Evolutionary conservation across 2,888 invertebrate species (phyloP), one percentile per base, ranked within the genome.

Genomic region (Chloromyia formosa): DNA sequence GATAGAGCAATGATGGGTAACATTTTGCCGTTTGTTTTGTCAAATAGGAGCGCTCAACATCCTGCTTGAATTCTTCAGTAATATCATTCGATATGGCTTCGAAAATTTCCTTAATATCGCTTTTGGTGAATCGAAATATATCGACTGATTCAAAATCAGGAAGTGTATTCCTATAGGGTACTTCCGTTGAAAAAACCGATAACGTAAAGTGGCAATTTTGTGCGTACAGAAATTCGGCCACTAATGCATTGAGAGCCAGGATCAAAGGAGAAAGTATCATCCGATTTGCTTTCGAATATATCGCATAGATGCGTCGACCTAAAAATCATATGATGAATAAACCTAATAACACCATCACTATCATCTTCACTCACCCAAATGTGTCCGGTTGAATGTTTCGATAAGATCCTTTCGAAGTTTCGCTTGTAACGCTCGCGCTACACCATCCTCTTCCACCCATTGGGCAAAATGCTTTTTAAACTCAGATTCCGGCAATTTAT

Each of bases 101-200:
- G 73, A 81, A 78, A 73, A 83, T 81, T 75, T 82, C 82, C 9
- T 78, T 76, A n/a, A 84, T 78, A 77, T 85, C 84, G 1, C 74
- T 75, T 56, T 76, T 53, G 14, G 61, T 81, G 62, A 85, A 85
- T n/a, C 83, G 83, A 78, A 83, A 85, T 42, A 79, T 77, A 0
- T 75, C 62, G 1, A 77, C 77, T n/a, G 74, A 79, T 72, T 83
- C 82, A 75, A 85, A 84, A 74, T 83, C 81, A 0, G 85, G 84
- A 73, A 85, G 49, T 5, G 80, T 79, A n/a, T 83, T 81, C 1
- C 82, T 82, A 74, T 81, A 82, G 1, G 84, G 84, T 27, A 82
- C 81, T 79, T 86, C 85, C 1, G 83, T 83, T 75, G 83, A 82
- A 79, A 83, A 85, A 10, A 85, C 84, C 1, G 85, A 85, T 9